These are phyloP conservation scores for Poecilia picta DNA, from an alignment of 2,797 vertebrate species.

Conservation along the genomic window DNA sequence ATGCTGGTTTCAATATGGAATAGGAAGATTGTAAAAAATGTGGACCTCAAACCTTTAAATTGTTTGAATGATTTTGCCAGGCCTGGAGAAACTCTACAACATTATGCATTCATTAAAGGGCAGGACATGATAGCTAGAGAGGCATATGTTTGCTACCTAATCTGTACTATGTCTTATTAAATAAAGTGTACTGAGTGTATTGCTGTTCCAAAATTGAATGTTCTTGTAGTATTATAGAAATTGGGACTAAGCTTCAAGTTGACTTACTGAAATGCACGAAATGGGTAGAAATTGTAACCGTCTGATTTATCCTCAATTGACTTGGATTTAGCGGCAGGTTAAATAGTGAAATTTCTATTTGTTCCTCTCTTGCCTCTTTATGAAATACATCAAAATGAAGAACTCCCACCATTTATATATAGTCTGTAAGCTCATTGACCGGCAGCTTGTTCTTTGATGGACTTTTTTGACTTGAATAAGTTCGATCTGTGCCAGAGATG, in stretches of 20 bases:
- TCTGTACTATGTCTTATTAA: not conserved
- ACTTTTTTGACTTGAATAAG: not conserved
- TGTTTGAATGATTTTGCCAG: slow-evolving; percentile 61
- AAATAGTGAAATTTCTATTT: not conserved
- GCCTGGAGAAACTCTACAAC: slow-evolving; percentile 43
- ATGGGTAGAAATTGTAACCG: not conserved
- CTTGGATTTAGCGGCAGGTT: not conserved
- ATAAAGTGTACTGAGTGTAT: not conserved
- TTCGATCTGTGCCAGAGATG: not conserved
- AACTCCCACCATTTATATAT: not conserved
- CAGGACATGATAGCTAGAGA: not conserved
- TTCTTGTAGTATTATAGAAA: not conserved
- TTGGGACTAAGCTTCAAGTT: not conserved
- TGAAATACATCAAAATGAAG: not conserved
- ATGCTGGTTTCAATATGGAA: slow-evolving; percentile 38
- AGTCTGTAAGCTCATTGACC: not conserved
- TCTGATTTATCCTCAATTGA: not conserved
- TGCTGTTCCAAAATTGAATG: not conserved
- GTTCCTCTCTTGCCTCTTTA: not conserved
- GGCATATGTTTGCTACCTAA: not conserved
- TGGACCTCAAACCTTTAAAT: slow-evolving; percentile 47
- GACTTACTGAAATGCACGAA: not conserved
- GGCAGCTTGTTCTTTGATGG: not conserved
- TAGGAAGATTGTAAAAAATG: slow-evolving; percentile 54
- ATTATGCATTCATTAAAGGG: slow-evolving; percentile 16